Base-by-base conservation (phyloP, 2,888 invertebrate genomes). In the Clusia tigrina region DNA sequence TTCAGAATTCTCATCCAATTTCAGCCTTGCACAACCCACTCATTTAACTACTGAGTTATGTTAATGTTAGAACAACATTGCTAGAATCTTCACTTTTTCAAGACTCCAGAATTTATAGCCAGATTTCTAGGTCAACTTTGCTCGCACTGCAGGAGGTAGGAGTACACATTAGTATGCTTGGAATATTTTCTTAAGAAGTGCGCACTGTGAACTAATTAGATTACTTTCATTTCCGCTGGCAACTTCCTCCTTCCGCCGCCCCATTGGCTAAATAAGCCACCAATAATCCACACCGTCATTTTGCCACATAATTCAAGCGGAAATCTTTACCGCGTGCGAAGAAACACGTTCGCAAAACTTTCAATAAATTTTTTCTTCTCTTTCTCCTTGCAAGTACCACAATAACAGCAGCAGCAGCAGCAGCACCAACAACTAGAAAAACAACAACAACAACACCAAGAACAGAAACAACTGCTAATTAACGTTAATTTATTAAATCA, bases 401-500 rank as follows among this genome's bases (percentile, higher is more conserved):
- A 71, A 69, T 71, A 71, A 69, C 67, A 74, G 67, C 64, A 66
- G 52, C 54, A 15, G 12, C 9, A n/a, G n/a, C n/a, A 5, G n/a
- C 42, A 20, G 26, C 32, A 22, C 54, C 48, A 37, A 63, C 68
- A 69, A 74, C 75, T 32, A 6, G 32, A 54, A 15, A 18, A 46
- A 32, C 52, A 54, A 58, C 52, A 55, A 61, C n/a, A n/a, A 59
- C 53, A 24, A 32, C 32, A 22, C 54, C 48, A 48, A 63, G 67
- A 69, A 74, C 75, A 78, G n/a, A n/a, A n/a, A n/a, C 78, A 78
- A 71, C 78, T 74, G 74, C 79, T 79, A 79, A 79, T 79, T 79
- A 80, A 79, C 78, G 79, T 77, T 80, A 79, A 79, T 80, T 79
- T 79, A 80, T 79, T 79, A 79, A 79, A 79, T 79, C 80, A 80